Base-by-base conservation (phyloP, 2,888 invertebrate genomes). In the Pantelozetes paolii region DNA sequence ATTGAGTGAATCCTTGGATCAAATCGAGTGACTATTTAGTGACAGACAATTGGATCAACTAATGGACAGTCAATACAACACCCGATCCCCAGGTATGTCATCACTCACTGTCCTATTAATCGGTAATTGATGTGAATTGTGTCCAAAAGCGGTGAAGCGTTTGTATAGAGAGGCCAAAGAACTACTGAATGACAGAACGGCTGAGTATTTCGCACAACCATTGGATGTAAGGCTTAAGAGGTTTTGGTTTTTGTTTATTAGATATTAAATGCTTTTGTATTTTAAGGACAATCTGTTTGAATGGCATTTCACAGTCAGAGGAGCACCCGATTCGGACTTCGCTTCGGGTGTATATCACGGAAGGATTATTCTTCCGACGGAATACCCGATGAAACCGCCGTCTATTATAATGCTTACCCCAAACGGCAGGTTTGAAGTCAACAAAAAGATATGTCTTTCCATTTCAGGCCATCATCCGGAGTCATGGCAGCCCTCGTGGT, bases 401-500 rank as follows among this genome's bases (percentile, higher is more conserved):
- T 92, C 92, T 82, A 93, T 96, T 78, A 93, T 95, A 80, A 84
- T 97, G 70, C 82, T 96, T 71, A 96, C 95, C 90, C 94, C 94
- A 1, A 96, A 94, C 83, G 95, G 95, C 67, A 86, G 96, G 78
- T 96, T 97, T 84, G 94, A 95, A 84, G 87, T 88, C 11, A 91
- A 92, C 82, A 94, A 92, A 82, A 96, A 96, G 84, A 94, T 97
- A 80, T 97, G 96, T 82, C 84, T 96, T 78, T 94, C 93, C 77
- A 96, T 96, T 80, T 95, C 94, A 76, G 94, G 93, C 6, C 90
- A 94, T 83, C 96, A 96, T 82, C 96, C 95, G n/a, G 96, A 97
- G 83, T 92, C 93, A 48, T 97, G 96, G 96, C 92, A 94, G 81
- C 96, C 96, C 32, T 94, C 93, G 2, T 96, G 96, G 96, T 94